Conservation (phyloP, 2,113 vertebrate species). For the Xyrauchen texanus region DNA sequence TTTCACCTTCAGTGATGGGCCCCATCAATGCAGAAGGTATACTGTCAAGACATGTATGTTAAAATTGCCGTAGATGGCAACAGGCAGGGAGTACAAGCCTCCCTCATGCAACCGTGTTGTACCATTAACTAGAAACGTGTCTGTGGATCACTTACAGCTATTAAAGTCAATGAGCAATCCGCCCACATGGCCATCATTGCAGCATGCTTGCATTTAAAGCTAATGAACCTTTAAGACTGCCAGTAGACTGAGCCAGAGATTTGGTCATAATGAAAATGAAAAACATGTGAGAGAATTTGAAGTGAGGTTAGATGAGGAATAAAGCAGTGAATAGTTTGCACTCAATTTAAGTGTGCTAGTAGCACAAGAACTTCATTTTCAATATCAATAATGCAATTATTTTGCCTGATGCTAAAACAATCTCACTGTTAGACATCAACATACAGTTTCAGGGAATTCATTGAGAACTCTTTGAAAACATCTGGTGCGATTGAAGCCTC, state of each 20-base stretch:
- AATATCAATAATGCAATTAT: not conserved
- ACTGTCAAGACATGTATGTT: not conserved
- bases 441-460: not conserved
- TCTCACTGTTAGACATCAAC: not conserved
- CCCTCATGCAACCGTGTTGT: slow-evolving; percentile 5
- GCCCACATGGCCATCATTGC: slow-evolving; percentile 22
- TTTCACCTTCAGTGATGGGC: not conserved
- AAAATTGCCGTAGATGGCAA: not conserved
- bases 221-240: slow-evolving; percentile 37
- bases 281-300: not conserved
- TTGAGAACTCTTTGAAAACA: no score
- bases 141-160: slow-evolving; percentile 46
- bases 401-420: slow-evolving; percentile 61
- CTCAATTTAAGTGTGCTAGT: slow-evolving; percentile 32
- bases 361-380: slow-evolving; percentile 18
- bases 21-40: not conserved
- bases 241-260: not conserved
- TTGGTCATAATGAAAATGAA: not conserved
- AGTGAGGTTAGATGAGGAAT: not conserved
- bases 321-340: not conserved
- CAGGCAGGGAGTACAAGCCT: slow-evolving; percentile 16
- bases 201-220: slow-evolving; percentile 25
- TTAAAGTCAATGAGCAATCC: slow-evolving; percentile 36
- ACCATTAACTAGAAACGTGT: slow-evolving; percentile 15
- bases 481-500: no score